Evolutionary conservation across 1,140 invertebrate species (phyloP).

Genomic region (Ceratina japonica): DNA sequence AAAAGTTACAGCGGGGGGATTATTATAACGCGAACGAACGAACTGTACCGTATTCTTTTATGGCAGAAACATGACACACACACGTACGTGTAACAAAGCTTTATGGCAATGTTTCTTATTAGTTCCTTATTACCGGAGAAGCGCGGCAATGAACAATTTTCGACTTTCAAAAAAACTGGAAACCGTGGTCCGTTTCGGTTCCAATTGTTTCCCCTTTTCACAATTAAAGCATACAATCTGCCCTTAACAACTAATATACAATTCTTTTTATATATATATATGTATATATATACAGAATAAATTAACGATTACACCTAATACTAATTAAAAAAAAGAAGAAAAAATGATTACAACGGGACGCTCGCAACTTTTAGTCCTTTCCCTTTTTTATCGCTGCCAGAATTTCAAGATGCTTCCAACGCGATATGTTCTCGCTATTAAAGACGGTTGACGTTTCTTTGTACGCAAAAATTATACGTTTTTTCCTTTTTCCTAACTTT

Average conservation of each 20-base stretch:
- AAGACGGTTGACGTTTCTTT: not conserved
- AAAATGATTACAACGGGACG: constrained; percentile 27
- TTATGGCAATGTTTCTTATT: constrained; percentile 33
- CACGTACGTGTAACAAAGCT: not conserved
- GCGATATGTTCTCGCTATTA: constrained; percentile 27
- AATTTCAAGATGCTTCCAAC: constrained; percentile 44
- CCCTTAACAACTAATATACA: constrained; percentile 30
- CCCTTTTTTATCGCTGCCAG: not conserved
- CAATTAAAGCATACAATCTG: constrained; percentile 25
- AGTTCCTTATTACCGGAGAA: not conserved
- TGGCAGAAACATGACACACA: constrained; percentile 30
- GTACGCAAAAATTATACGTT: too few relatives aligned
- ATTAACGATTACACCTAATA: constrained; percentile 39
- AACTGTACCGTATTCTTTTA: constrained; percentile 15
- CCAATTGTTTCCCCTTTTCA: not conserved
- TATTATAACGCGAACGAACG: not conserved
- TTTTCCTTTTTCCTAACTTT: not conserved
- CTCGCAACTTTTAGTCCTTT: constrained; percentile 1
- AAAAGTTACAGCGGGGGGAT: not conserved
- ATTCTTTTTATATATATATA: not conserved
- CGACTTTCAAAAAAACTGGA: not conserved
- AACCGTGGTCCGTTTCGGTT: not conserved
- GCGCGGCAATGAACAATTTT: constrained; percentile 1
- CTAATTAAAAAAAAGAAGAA: constrained; percentile 30
- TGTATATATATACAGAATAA: constrained; percentile 29